Base-by-base conservation (phyloP, 2,888 invertebrate species). In the Allolobophora icterica region DNA sequence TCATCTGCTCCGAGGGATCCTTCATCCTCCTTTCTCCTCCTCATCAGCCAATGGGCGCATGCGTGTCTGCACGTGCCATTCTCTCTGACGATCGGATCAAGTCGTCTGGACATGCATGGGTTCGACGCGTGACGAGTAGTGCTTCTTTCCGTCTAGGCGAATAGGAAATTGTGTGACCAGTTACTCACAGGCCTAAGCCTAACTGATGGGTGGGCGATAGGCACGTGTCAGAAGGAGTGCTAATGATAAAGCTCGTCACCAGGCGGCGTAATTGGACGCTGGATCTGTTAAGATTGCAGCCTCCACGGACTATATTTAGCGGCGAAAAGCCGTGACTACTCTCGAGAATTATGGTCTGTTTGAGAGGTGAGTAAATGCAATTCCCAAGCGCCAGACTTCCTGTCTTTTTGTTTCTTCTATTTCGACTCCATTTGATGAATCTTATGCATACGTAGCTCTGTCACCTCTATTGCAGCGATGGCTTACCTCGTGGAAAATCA, bases 41-140 rank as follows among this genome's bases (percentile, higher is more conserved):
- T 71, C 71, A 71, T 0, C 71, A 8, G 71, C 71, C 71, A 30
- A n/a, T 71, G 30, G 71, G 71, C 71, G 71, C 71, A 71, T 71
- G 71, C 71, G 71, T 71, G 71, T 71, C 71, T 1, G n/a, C 71
- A 71, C 71, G 71, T 71, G 71, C 71, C 71, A n/a, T 71, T 71
- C 71, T 13, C n/a, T n/a, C 30, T n/a, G 71, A 71, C 71, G 71
- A 71, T n/a, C 11, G 71, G 71, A 71, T 71, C 30, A 71, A 71
- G n/a, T 71, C 71, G 71, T 71, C n/a, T 71, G 71, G 71, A 71
- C 71, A 71, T 71, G 71, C 71, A 71, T 11, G 71, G 71, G n/a
- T 71, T 71, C 71, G 71, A n/a, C 11, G 71, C 71, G 30, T 71
- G 71, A 71, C n/a, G 71, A 30, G 30, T 1, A 71, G n/a, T n/a